Evolutionary conservation across 2,888 invertebrate species (phyloP).

Genomic region (Allygus modestus): DNA sequence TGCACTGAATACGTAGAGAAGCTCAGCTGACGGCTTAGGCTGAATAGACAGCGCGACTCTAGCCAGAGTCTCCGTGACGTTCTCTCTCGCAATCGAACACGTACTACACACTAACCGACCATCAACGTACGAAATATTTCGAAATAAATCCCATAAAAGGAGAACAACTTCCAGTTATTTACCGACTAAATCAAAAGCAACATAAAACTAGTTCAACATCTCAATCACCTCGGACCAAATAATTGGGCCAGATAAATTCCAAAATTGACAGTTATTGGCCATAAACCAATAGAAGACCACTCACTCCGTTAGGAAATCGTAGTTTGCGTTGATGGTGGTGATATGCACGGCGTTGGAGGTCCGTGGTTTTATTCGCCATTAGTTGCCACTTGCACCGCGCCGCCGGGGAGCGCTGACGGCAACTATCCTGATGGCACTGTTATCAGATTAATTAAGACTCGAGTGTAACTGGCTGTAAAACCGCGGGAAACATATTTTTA

Average conservation of each 20-base stretch:
- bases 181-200: no score
- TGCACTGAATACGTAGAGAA: constrained; percentile 6
- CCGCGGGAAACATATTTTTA: constrained; percentile 58
- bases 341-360: constrained; percentile 15
- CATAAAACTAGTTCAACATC: no score
- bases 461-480: constrained; percentile 35
- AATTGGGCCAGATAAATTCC: background rate
- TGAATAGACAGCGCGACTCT: background rate
- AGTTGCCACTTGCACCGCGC: background rate
- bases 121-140: no score
- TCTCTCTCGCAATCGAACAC: no score
- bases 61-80: no score
- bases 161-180: no score
- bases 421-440: background rate
- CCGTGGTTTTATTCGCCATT: constrained; percentile 48
- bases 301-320: background rate
- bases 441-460: constrained; percentile 48
- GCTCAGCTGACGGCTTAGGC: background rate
- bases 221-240: background rate
- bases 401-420: background rate
- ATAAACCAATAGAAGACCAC: constrained; percentile 13
- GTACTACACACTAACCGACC: no score
- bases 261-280: background rate
- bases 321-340: background rate
- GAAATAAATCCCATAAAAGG: no score